Base-by-base conservation (phyloP, 2,888 invertebrate genomes). In the Eristalis tenax region DNA sequence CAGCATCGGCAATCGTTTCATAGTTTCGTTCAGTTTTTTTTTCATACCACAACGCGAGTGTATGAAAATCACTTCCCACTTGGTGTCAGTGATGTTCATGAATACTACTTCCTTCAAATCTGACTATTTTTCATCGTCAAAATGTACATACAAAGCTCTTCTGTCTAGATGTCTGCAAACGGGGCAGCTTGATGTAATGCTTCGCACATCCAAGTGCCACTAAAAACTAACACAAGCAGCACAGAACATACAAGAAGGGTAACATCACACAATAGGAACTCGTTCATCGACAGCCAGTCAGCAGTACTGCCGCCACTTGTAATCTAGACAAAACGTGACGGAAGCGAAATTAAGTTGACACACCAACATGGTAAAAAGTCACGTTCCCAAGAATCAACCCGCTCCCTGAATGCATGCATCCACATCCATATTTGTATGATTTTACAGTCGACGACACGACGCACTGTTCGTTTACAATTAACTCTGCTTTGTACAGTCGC, bases 301-400 rank as follows among this genome's bases (percentile, higher is more conserved):
- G 83, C 76, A 76, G 77, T 75, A 75, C 78, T 83, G 50, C 79
- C 83, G 68, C 83, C 83, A 87, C 87, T 87, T 83, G 87, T 87
- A 87, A 87, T 87, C 87, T 83, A 87, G 83, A 83, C 87, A 80
- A 83, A 87, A 87, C 87, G 87, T 87, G 87, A 87, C 87, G 83
- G 83, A 87, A 87, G 83, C 87, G 87, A 87, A 87, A 87, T 87
- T 87, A 83, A 87, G 87, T 87, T 87, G 87, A 83, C 87, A 87
- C 83, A 87, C 83, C 87, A 87, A 87, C 87, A 87, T 80, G 83
- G 83, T 87, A 80, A 87, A 87, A 87, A 87, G 87, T 87, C 87
- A 87, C 87, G 87, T 87, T 87, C 80, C 50, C 68, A 87, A 87
- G 87, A 80, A 87, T 83, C 18, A 8, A 50, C 18, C 87, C 87